phyloP scores from a whole-genome alignment of 2,888 invertebrate genomes.

The Eulithis prunata region DNA sequence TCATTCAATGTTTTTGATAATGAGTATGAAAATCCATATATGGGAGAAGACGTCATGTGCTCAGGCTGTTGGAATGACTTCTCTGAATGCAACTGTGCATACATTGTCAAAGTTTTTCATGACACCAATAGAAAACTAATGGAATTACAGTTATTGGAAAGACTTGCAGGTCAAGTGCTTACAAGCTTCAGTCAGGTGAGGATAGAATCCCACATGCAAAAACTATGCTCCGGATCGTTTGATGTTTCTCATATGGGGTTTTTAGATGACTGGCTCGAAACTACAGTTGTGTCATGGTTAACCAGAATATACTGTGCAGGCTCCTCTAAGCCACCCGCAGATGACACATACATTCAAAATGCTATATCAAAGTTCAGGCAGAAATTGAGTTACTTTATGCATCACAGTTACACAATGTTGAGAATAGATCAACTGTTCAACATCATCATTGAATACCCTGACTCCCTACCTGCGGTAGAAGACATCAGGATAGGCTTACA shows the following conservation, averaged over 20 bases:
- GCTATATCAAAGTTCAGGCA: slow-evolving; percentile 88
- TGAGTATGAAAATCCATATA: slow-evolving; percentile 78
- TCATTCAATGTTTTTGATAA: slow-evolving; percentile 89
- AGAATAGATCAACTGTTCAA: slow-evolving; percentile 97
- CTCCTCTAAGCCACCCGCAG: slow-evolving; percentile 83
- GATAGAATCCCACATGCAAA: slow-evolving; percentile 93
- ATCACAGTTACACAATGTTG: slow-evolving; percentile 94
- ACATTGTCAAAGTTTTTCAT: slow-evolving; percentile 88
- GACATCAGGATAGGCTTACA: slow-evolving; percentile 94
- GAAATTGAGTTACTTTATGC: slow-evolving; percentile 92
- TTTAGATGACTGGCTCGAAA: slow-evolving; percentile 94
- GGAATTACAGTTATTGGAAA: slow-evolving; percentile 91
- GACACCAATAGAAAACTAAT: slow-evolving; percentile 91
- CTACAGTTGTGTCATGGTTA: slow-evolving; percentile 94
- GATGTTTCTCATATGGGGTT: slow-evolving; percentile 91
- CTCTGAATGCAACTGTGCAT: slow-evolving; percentile 84
- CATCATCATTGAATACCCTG: slow-evolving; percentile 98
- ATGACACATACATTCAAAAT: slow-evolving; percentile 81
- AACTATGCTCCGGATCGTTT: slow-evolving; percentile 93
- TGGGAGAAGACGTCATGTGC: slow-evolving; percentile 86
- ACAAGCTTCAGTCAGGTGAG: slow-evolving; percentile 92
- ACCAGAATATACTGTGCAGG: slow-evolving; percentile 91
- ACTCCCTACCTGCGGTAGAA: slow-evolving; percentile 96
- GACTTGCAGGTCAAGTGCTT: slow-evolving; percentile 92
- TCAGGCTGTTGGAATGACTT: slow-evolving; percentile 88